phyloP scores from a whole-genome alignment of 1,140 invertebrate genomes.

The Caenorhabditis latens region DNA sequence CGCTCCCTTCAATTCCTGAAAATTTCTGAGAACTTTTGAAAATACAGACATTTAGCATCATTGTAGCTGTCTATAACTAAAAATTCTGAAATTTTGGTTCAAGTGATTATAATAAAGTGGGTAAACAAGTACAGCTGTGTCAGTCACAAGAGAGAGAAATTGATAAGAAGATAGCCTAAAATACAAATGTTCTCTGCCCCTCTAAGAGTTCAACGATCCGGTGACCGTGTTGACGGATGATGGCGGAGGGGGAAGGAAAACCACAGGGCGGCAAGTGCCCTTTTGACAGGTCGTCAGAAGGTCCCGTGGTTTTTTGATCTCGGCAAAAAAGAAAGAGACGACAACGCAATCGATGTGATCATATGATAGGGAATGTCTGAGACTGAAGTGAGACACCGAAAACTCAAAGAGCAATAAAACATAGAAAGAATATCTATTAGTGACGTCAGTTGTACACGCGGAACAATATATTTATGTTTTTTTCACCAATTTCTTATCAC shows the following conservation, averaged over 20 bases:
- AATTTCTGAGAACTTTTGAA: neutral
- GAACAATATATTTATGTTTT: neutral
- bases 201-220: slow-evolving; percentile 18
- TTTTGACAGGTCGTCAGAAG: slow-evolving; percentile 34
- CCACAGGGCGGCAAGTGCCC: slow-evolving; percentile 1
- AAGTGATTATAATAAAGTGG: slow-evolving; percentile 2
- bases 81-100: neutral
- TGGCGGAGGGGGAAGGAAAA: too few species aligned
- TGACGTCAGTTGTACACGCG: neutral
- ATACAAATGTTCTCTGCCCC: neutral
- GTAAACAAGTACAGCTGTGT: neutral
- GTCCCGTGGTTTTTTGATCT: slow-evolving; percentile 44
- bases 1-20: neutral
- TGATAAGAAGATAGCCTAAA: slow-evolving; percentile 5
- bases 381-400: neutral
- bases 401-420: too few species aligned
- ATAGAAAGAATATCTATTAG: neutral
- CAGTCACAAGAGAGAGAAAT: slow-evolving; percentile 29
- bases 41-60: neutral
- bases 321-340: neutral
- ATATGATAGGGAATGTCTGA: neutral
- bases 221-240: neutral
- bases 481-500: neutral
- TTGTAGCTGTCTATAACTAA: neutral
- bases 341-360: neutral